Evolutionary conservation across 2,888 invertebrate genomes (phyloP), one percentile per base, ranked within the genome.

Genomic region (Drosophila recens): DNA sequence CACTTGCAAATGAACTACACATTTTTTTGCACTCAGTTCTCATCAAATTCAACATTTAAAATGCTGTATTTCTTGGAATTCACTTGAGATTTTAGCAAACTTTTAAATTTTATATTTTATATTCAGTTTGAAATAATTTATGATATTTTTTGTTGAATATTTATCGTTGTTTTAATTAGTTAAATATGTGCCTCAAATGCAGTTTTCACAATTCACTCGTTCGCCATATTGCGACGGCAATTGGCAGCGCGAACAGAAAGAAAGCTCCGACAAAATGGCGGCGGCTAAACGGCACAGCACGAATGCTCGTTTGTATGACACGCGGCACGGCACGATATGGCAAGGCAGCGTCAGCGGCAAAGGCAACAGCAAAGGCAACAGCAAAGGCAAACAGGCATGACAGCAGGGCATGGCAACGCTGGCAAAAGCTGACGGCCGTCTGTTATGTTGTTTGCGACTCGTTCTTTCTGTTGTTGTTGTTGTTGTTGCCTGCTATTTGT

Each of bases 201-300:
- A 23, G 62, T 38, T 69, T 62, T 45, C 66, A 40, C 27, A 45
- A 45, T 66, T 75, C 62, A 65, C 40, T 65, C 20, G 65, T 56
- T 67, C 80, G 86, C 86, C 81, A 85, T 82, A 85, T 85, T 79
- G 65, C 75, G 81, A 85, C 83, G 87, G 87, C 75, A 84, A 75
- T 80, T 70, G 79, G 68, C 69, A 75, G 69, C 45, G 70, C 80
- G 80, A 75, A 27, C 27, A 27, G 27, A 27, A 67, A 63, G 82
- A 63, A 53, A 52, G 45, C 57, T 20, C 48, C 80, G 72, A 82
- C 88, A 85, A 88, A 88, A 88, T 79, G 87, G 83, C 89, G 86
- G 76, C 85, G 89, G 87, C 84, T 67, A 67, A 72, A 74, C 74
- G 58, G 20, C 38, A 67, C 36, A 36, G 57, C 43, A 65, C 75